Evolutionary conservation across 2,113 vertebrate genomes (phyloP), one percentile per base, ranked within the genome.

Genomic region (Hyla sarda): DNA sequence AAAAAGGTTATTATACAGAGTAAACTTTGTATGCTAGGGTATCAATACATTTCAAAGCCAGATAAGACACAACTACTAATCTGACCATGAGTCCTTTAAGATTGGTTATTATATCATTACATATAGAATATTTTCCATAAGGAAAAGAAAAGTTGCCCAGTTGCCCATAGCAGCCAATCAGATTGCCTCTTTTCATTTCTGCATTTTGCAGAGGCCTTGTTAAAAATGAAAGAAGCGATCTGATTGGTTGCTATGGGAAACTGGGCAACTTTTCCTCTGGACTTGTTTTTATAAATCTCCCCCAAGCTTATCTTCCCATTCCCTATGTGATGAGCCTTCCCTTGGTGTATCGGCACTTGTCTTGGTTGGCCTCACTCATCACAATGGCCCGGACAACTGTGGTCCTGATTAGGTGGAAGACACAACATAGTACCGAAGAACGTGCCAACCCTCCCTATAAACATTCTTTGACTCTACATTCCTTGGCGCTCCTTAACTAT

Each of bases 321-420:
- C 30, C 17, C 19, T 23, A n/a, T 56, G 3, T 56, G 19, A 19
- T 56, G 56, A n/a, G 56, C 56, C 9, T 10, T 58, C 19, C 21
- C 2, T 52, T 12, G 28, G 25, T 48, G 5, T 32, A 77, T 58
- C 5, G n/a, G 19, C 54, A 80, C 54, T n/a, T 60, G 52, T 80
- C 54, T 10, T 45, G 32, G 52, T 37, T 4, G 23, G 77, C 41
- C 32, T 80, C 77, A 60, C 32, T 60, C 77, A 79, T 54, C 77
- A 45, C 21, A 34, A 14, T 6, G 23, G 52, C 11, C 30, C 13
- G 6, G 54, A n/a, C 77, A 80, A 10, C 77, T 80, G 30, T 80
- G 34, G 37, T 58, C 76, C 52, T 14, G 11, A n/a, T 54, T 52
- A 74, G 41, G 37, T 17, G 2, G 17, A 32, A 60, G 54, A 80